A percentile compares a stretch with the other conserved stretches of the same genome.
phyloP scores from a whole-genome alignment of 1,140 invertebrate genomes.

The Cotesia chilonis region DNA sequence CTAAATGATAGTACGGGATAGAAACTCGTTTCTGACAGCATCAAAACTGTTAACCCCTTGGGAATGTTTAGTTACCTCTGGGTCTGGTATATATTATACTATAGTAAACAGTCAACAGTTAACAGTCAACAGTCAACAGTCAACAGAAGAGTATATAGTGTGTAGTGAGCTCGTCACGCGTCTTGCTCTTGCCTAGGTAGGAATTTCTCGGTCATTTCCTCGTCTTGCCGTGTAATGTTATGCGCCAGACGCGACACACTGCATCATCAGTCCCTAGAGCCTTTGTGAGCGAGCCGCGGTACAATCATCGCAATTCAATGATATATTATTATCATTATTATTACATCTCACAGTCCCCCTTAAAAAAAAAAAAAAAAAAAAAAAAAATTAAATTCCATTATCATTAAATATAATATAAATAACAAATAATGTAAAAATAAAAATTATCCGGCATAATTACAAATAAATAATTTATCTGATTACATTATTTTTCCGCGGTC shows the following conservation, averaged over 20 bases:
- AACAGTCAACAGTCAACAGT: background rate
- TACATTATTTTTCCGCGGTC: too few species aligned
- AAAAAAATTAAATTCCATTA: too few species aligned
- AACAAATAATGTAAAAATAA: too few species aligned
- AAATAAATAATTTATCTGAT: too few species aligned
- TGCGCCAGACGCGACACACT: background rate
- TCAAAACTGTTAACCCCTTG: background rate
- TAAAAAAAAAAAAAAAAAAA: too few species aligned
- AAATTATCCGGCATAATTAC: too few species aligned
- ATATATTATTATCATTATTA: too few species aligned
- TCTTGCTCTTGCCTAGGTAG: background rate
- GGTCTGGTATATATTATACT: background rate
- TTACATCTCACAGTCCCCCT: too few species aligned
- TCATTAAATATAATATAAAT: too few species aligned
- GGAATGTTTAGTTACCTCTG: too few species aligned
- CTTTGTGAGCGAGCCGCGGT: too few species aligned
- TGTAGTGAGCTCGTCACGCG: constrained; percentile 9
- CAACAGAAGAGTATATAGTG: background rate
- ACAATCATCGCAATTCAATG: too few species aligned
- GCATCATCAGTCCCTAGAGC: background rate
- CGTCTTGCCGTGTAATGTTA: constrained; percentile 14
- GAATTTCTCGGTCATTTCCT: constrained; percentile 26
- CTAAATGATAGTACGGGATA: background rate
- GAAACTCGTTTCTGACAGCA: background rate
- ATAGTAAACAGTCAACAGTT: background rate